A percentile compares a stretch with the other conserved stretches of the same genome.
Evolutionary conservation across 2,113 vertebrate genomes (phyloP).

Genomic region (Coregonus clupeaformis): DNA sequence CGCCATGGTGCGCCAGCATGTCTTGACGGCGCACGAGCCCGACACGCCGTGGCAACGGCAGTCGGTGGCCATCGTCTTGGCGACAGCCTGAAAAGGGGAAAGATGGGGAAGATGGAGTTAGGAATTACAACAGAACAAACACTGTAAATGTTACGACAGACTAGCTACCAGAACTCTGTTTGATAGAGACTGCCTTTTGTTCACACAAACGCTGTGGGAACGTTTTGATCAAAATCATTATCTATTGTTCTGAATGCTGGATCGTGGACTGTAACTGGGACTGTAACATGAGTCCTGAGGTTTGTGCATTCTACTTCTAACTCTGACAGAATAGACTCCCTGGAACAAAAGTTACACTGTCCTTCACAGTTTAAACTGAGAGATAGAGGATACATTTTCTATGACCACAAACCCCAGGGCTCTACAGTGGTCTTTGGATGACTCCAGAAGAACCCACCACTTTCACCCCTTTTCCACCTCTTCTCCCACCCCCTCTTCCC

Average conservation of each 20-base stretch:
- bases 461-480: not conserved
- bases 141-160: not conserved
- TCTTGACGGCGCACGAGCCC: constrained; percentile 96
- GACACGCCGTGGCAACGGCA: constrained; percentile 97
- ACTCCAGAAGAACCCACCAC: not conserved
- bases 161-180: not conserved
- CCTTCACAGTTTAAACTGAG: not conserved
- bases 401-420: constrained; percentile 5
- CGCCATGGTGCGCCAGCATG: constrained; percentile 94
- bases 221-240: not conserved
- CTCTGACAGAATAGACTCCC: not conserved
- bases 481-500: not conserved
- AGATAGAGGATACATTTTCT: not conserved
- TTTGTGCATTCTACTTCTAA: not conserved
- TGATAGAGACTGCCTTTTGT: not conserved
- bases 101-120: not conserved
- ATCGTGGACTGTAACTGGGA: not conserved
- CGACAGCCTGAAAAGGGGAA: constrained; percentile 77
- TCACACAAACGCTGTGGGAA: not conserved
- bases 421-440: constrained; percentile 1
- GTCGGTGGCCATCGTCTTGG: constrained; percentile 87
- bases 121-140: too few species aligned
- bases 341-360: constrained; percentile 16
- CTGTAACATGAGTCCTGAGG: not conserved
- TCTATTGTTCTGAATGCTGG: not conserved